Evolutionary conservation across 2,888 invertebrate genomes (phyloP).

Genomic region (Eristalis tenax): DNA sequence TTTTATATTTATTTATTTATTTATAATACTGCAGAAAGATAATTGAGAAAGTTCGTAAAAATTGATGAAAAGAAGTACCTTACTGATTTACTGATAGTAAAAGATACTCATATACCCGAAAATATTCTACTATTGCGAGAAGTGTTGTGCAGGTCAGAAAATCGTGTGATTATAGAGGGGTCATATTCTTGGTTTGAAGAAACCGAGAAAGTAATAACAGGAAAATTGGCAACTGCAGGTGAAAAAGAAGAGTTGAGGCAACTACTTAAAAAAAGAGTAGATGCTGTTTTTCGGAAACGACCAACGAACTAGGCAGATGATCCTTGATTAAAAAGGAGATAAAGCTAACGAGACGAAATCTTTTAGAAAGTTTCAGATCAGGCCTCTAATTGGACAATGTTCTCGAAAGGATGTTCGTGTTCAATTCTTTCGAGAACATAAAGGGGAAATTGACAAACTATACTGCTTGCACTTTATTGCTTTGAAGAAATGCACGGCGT

Average conservation of each 20-base stretch:
- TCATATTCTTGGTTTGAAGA: too few species aligned
- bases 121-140: too few species aligned
- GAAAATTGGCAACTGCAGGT: not conserved
- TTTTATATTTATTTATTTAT: too few species aligned
- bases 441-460: not conserved
- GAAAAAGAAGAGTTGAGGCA: slow-evolving; percentile 11
- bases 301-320: slow-evolving; percentile 37
- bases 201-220: too few species aligned
- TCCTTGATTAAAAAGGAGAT: slow-evolving; percentile 49
- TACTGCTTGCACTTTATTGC: not conserved
- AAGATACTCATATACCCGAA: too few species aligned
- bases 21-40: too few species aligned
- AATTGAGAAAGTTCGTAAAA: too few species aligned
- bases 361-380: slow-evolving; percentile 5
- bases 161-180: too few species aligned
- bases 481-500: not conserved
- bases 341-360: not conserved
- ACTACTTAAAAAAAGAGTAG: not conserved
- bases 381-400: not conserved
- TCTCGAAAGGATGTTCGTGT: not conserved
- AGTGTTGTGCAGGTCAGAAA: too few species aligned
- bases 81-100: too few species aligned
- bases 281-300: slow-evolving; percentile 21
- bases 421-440: not conserved
- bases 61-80: too few species aligned